Base-by-base conservation (phyloP, 2,888 invertebrate genomes). In the Brachyopa scutellaris region DNA sequence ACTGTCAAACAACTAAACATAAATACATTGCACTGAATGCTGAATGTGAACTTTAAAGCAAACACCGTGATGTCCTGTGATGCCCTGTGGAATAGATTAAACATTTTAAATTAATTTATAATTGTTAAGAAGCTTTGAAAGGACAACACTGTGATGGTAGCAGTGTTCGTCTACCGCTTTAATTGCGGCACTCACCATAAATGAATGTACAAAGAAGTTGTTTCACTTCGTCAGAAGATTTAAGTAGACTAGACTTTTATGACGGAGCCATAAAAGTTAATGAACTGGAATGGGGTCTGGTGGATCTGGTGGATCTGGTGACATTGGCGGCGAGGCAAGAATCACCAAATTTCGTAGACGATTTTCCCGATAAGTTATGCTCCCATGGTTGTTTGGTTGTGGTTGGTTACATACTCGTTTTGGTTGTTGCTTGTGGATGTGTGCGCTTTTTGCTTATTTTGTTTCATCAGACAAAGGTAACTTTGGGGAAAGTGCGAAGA, bases 321-420 rank as follows among this genome's bases (percentile, higher is more conserved):
- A 38, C 38, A 57, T 38, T 45, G 15, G 36, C 36, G 17, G 26
- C 19, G 19, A 31, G 26, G 26, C 40, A 6, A n/a, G 55, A 36
- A 55, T 45, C 53, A 55, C 33, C 53, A 33, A 62, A 31, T 45
- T 62, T 47, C n/a, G 61, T 61, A 47, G 72, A 19, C 53, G 53
- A 53, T 62, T 57, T 55, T 64, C 45, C 19, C 55, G 53, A 64
- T 64, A 64, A 73, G 66, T 74, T 66, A 74, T 73, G 45, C 55
- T 26, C 31, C 31, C 19, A 45, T 64, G 73, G 62, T 38, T 47
- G 62, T 15, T 31, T 61, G 51, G 26, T 17, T 49, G 51, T 19
- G 51, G 45, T 51, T 38, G 42, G 45, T 33, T 67, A 45, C 66
- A 66, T 51, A 51, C 38, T 40, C 7, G 13, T 1, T 6, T 15